Percentiles rank a stretch among this genome's conserved stretches.
These are phyloP conservation scores for Lepus timidus DNA, from an alignment of 2,113 vertebrate species.

Conservation along the genomic window DNA sequence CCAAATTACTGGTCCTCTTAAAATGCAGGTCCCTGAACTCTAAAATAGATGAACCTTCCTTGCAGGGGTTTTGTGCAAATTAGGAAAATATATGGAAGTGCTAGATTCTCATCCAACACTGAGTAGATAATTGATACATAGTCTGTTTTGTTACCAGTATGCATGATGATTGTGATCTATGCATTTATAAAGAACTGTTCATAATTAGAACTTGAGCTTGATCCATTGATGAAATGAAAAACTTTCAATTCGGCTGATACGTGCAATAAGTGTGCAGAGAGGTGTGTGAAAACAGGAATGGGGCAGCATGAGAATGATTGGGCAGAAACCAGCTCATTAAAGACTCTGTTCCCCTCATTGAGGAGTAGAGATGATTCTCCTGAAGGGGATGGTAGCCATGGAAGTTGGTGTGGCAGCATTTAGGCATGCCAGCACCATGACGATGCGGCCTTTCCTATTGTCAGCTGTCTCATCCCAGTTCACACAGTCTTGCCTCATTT, in stretches of 20 bases:
- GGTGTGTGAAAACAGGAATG: neutral
- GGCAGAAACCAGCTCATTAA: neutral
- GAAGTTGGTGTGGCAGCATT: neutral
- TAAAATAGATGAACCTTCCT: neutral
- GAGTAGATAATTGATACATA: neutral
- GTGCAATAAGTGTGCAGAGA: neutral
- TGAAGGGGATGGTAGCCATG: neutral
- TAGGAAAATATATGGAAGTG: neutral
- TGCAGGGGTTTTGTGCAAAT: neutral
- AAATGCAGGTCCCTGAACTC: neutral
- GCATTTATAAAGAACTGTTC: neutral
- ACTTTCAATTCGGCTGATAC: neutral
- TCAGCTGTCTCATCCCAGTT: neutral
- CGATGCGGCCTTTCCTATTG: neutral
- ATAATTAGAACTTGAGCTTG: neutral
- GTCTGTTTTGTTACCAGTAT: neutral
- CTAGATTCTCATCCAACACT: neutral
- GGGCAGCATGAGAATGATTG: neutral
- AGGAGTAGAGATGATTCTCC: neutral
- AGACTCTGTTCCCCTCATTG: neutral
- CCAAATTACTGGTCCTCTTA: neutral
- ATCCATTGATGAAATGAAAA: neutral
- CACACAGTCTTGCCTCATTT: slow-evolving; percentile 23
- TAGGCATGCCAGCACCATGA: neutral
- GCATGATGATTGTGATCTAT: neutral